Conservation (phyloP, 2,113 vertebrate genomes). For the Gulo gulo region DNA sequence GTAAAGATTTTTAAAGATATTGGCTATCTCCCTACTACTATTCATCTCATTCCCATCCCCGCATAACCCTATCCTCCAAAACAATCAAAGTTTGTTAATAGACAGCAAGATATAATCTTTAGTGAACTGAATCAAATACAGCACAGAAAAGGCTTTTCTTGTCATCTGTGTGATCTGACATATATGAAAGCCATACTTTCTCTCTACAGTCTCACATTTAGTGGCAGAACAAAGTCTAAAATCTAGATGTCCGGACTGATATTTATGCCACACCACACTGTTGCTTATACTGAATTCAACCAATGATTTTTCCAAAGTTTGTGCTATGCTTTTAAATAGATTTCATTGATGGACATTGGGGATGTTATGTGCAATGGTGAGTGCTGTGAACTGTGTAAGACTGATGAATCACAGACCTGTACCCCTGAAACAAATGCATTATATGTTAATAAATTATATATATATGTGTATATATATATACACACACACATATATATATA, state of each 20-base stretch:
- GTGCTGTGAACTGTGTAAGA: no score
- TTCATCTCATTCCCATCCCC: neutral
- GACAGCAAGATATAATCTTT: neutral
- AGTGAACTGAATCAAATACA: neutral
- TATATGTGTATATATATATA: neutral
- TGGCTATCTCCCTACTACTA: neutral
- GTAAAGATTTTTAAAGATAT: neutral
- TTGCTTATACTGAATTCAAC: neutral
- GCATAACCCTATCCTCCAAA: neutral
- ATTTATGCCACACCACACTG: neutral
- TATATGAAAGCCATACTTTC: neutral
- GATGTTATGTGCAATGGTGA: no score
- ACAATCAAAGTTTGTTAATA: neutral
- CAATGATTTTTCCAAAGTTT: neutral
- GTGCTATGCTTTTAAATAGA: neutral
- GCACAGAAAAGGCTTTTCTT: neutral
- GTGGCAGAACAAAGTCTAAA: slow-evolving; percentile 5
- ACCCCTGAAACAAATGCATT: no score
- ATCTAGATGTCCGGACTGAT: neutral
- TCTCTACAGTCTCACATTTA: neutral
- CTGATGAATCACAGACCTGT: no score
- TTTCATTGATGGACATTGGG: no score
- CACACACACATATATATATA: no score
- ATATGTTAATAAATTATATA: neutral
- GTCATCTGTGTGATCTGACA: neutral